Evolutionary conservation across 2,888 invertebrate species (phyloP).

Genomic region (Eremobia ochroleuca): DNA sequence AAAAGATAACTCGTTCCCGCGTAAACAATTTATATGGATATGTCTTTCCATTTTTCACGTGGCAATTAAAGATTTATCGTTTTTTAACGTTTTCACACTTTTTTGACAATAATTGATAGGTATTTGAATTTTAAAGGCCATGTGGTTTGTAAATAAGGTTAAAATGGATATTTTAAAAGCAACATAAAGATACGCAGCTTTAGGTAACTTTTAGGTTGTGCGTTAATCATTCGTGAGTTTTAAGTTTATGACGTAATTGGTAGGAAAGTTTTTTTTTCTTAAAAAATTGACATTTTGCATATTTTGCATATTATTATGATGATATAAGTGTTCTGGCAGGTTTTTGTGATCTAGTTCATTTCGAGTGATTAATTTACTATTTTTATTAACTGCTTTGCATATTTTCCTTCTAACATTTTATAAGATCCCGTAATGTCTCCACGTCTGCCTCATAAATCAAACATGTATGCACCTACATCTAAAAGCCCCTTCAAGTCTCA

Average conservation of each 20-base stretch:
- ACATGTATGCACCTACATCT: background rate
- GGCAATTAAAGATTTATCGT: constrained; percentile 62
- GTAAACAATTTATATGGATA: constrained; percentile 63
- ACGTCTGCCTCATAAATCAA: constrained; percentile 14
- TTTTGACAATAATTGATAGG: constrained; percentile 47
- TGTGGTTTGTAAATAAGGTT: constrained; percentile 8
- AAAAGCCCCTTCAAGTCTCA: background rate
- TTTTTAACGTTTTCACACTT: constrained; percentile 42
- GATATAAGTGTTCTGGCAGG: constrained; percentile 16
- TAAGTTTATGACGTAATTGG: constrained; percentile 37
- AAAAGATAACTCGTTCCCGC: constrained; percentile 71
- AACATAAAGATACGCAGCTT: constrained; percentile 10
- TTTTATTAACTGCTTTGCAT: background rate
- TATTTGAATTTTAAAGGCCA: constrained; percentile 26
- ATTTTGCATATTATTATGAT: constrained; percentile 15
- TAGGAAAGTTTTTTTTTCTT: constrained; percentile 19
- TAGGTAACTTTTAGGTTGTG: constrained; percentile 3
- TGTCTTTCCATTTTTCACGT: constrained; percentile 58
- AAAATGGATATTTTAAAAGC: constrained; percentile 8
- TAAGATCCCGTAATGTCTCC: background rate
- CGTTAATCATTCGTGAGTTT: constrained; percentile 14
- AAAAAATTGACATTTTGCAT: background rate
- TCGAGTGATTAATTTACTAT: constrained; percentile 7
- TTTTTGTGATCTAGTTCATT: constrained; percentile 32
- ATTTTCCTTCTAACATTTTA: background rate